Conservation (phyloP, 2,797 vertebrate species). For the Ctenopoma multispine region DNA sequence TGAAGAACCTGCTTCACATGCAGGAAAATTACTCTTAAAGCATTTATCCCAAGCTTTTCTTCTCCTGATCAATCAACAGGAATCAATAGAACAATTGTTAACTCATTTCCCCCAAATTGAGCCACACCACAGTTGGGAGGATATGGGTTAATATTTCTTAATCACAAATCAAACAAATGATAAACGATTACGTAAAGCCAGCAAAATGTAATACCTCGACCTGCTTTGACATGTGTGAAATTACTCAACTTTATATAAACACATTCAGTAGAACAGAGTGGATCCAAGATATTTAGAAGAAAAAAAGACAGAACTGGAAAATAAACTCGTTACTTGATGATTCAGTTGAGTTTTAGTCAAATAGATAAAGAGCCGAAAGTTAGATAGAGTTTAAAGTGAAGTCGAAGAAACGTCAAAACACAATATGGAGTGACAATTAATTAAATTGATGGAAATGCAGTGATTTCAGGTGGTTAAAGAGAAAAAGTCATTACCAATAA, state of each 20-base stretch:
- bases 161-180: conserved; percentile 32
- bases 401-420: too few species aligned
- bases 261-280: background rate
- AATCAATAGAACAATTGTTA: too few species aligned
- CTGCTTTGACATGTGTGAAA: conserved; percentile 53
- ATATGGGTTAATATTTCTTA: conserved; percentile 41
- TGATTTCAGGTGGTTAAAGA: background rate
- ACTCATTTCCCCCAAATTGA: conserved; percentile 7
- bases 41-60: conserved; percentile 23
- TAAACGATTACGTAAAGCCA: conserved; percentile 21
- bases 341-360: background rate
- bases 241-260: conserved; percentile 6
- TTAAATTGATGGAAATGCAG: background rate
- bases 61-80: conserved; percentile 15
- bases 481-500: background rate
- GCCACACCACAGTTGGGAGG: conserved; percentile 13
- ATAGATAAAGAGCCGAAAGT: too few species aligned
- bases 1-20: conserved; percentile 31
- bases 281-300: background rate
- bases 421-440: too few species aligned
- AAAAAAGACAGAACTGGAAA: background rate
- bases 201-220: background rate
- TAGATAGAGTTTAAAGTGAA: too few species aligned
- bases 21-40: background rate
- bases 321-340: background rate